Percentiles rank a stretch among this genome's conserved stretches.
These are phyloP conservation scores for Drosophila yakuba DNA, from an alignment of 1,140 invertebrate genomes.

Conservation along the genomic window DNA sequence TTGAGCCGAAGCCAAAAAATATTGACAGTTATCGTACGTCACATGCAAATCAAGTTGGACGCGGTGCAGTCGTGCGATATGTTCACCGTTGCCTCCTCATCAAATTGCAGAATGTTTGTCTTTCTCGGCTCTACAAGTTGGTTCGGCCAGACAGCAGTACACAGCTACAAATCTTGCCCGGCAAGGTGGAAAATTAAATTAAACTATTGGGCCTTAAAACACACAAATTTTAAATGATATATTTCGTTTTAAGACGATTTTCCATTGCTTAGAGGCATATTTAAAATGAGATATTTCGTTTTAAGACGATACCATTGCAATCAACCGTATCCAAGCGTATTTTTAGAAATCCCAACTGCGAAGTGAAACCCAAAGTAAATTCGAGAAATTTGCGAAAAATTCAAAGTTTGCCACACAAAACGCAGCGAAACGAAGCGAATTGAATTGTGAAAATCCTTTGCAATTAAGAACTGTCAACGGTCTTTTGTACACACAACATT, in stretches of 20 bases:
- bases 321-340: not conserved
- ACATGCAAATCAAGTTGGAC: constrained; percentile 62
- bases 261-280: not conserved
- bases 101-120: constrained; percentile 20
- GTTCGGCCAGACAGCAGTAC: not conserved
- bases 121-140: not conserved
- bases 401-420: constrained; percentile 25
- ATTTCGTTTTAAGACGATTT: not conserved
- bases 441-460: constrained; percentile 60
- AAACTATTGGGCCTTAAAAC: too few relatives aligned
- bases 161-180: not conserved
- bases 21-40: constrained; percentile 74
- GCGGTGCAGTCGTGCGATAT: constrained; percentile 21
- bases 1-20: constrained; percentile 62
- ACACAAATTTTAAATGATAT: too few relatives aligned
- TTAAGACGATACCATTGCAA: too few relatives aligned
- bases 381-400: constrained; percentile 13
- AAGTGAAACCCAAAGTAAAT: constrained; percentile 9
- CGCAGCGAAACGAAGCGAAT: constrained; percentile 7
- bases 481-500: constrained; percentile 77
- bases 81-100: too few relatives aligned
- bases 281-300: too few relatives aligned
- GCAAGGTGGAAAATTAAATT: too few relatives aligned
- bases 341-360: not conserved
- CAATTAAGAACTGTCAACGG: constrained; percentile 81